Percentiles rank a stretch among this genome's conserved stretches.
phyloP scores from a whole-genome alignment of 2,113 vertebrate species.

The Oncorhynchus mykiss region DNA sequence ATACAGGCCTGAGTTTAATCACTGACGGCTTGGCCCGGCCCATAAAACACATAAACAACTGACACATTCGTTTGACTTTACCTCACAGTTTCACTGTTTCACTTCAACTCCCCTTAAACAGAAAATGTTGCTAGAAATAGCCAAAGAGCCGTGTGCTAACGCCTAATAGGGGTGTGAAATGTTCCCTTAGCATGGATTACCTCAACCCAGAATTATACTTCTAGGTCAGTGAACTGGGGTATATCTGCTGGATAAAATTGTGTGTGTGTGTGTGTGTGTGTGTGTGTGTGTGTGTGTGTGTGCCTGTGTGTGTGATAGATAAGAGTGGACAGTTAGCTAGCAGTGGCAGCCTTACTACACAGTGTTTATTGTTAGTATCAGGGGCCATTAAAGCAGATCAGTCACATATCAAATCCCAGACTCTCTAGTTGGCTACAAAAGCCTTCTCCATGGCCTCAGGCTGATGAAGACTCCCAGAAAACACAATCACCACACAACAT shows the following conservation, averaged over 20 bases:
- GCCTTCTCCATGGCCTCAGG: no score
- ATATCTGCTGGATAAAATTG: slow-evolving; percentile 33
- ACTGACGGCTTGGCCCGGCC: slow-evolving; percentile 8
- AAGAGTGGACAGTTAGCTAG: slow-evolving; percentile 14
- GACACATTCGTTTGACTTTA: slow-evolving; percentile 49
- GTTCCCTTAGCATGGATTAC: slow-evolving; percentile 32
- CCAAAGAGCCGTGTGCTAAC: slow-evolving; percentile 25
- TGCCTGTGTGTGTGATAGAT: slow-evolving; percentile 7
- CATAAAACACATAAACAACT: slow-evolving; percentile 27
- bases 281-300: no score
- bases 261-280: background rate
- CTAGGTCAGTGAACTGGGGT: slow-evolving; percentile 13
- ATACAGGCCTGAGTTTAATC: slow-evolving; percentile 34
- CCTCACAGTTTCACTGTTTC: slow-evolving; percentile 9
- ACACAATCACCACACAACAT: no score
- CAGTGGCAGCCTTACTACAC: background rate
- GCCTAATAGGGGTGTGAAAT: slow-evolving; percentile 38
- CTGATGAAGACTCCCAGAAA: no score
- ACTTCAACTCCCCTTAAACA: background rate
- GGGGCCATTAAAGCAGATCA: no score
- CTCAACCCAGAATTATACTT: slow-evolving; percentile 10
- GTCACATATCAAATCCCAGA: no score
- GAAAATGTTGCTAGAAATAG: slow-evolving; percentile 43
- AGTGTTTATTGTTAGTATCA: no score
- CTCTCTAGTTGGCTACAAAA: no score